Evolutionary conservation across 2,797 vertebrate species (phyloP).

Genomic region (Knipowitschia caucasica): DNA sequence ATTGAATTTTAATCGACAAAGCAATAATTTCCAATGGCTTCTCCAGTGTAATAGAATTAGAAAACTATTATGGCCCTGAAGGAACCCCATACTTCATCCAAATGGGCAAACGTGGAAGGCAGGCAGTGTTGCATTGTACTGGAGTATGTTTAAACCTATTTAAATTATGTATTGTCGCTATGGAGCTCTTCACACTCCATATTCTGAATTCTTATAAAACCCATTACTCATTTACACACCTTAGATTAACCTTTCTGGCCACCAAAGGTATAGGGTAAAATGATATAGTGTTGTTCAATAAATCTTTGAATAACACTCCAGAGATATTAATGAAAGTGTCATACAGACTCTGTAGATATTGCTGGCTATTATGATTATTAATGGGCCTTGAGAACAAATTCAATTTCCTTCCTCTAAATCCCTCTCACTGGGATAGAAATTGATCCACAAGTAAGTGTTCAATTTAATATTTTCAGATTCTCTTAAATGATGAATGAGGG

Average conservation of each 20-base stretch:
- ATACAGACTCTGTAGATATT: constrained; percentile 64
- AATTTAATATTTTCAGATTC: constrained; percentile 52
- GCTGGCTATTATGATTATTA: constrained; percentile 74
- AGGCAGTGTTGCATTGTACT: neutral
- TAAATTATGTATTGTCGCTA: neutral
- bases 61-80: neutral
- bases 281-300: constrained; percentile 50
- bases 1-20: neutral
- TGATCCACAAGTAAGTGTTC: constrained; percentile 64
- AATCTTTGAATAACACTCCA: constrained; percentile 57
- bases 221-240: constrained; percentile 6
- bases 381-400: constrained; percentile 65
- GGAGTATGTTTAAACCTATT: neutral
- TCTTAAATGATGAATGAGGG: constrained; percentile 59
- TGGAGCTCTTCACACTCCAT: neutral
- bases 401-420: constrained; percentile 63
- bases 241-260: neutral
- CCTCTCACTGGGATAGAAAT: constrained; percentile 66
- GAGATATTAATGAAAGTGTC: constrained; percentile 69
- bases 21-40: neutral
- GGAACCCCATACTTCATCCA: neutral
- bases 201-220: neutral
- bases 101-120: neutral
- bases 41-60: neutral
- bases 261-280: constrained; percentile 8